Base-by-base conservation (phyloP, 2,113 vertebrate genomes). In the Bubalus kerabau region DNA sequence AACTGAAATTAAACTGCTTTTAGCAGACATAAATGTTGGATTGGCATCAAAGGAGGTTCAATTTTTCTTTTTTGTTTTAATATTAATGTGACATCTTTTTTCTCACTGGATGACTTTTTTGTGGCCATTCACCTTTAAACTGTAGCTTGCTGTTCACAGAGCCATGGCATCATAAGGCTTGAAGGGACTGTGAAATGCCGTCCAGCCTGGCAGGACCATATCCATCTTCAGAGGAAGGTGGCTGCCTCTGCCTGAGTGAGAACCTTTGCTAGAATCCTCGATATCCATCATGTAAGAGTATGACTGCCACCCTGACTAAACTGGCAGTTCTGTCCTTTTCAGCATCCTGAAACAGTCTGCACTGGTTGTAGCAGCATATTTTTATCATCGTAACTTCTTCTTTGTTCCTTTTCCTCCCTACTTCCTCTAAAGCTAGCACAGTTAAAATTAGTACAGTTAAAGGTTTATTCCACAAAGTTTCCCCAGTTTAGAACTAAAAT, bases 1-100 rank as follows among this genome's bases (percentile, higher is more conserved):
- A 94, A 91, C 12, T 13, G n/a, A 90, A 95, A 95, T 92, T 86
- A 67, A 97, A 64, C 10, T 26, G 84, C 24, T 84, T 59, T 97
- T 82, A 81, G 92, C 95, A 14, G 24, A 97, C 9, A 14, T 92
- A 46, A 40, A 86, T 50, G 48, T 90, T 95, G 92, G 74, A 62
- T 85, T 56, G 16, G n/a, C 60, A 90, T 78, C 90, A 80, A 56
- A 64, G 67, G 96, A 97, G 92, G 92, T 89, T 95, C 57, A 9
- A 1, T 36, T 43, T 84, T 59, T 13, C 36, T 96, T 74, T 90
- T 95, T 83, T 24, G 26, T 46, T 91, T 90, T 54, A 56, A 14
- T 95, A 85, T 59, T 71, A 54, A 71, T 32, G 36, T 91, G 95
- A 92, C 83, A 60, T 52, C 94, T 95, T 54, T 67, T 88, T 97